Percentiles rank a stretch among this genome's conserved stretches.
Evolutionary conservation across 2,888 invertebrate genomes (phyloP).

Genomic region (Ametastegia equiseti): DNA sequence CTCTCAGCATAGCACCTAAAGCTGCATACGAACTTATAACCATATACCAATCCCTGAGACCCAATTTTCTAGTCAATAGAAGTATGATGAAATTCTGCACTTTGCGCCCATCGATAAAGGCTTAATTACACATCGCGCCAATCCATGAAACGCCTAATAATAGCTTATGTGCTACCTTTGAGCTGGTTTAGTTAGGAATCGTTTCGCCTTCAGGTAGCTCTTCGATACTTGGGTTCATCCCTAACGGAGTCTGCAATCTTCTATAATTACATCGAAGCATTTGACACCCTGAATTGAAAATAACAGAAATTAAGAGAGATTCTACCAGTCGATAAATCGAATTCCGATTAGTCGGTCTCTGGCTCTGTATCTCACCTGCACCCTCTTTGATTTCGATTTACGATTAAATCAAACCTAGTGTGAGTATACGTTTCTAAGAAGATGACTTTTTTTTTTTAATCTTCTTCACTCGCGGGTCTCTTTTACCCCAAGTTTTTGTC

Average conservation of each 20-base stretch:
- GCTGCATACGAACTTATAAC: constrained; percentile 46
- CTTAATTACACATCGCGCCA: constrained; percentile 67
- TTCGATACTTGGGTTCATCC: constrained; percentile 26
- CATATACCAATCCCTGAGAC: constrained; percentile 60
- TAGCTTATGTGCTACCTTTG: not conserved
- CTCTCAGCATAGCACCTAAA: not conserved
- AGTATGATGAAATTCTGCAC: constrained; percentile 60
- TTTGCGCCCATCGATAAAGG: constrained; percentile 65
- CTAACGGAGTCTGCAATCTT: constrained; percentile 34
- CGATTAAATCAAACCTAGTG: not conserved
- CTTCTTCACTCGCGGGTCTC: not conserved
- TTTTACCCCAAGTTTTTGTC: not conserved
- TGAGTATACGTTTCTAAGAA: not conserved
- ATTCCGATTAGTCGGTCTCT: constrained; percentile 16
- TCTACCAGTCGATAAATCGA: constrained; percentile 38
- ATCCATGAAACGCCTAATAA: constrained; percentile 48
- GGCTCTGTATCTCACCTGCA: not conserved
- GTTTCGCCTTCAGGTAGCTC: constrained; percentile 41
- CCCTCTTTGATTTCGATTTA: not conserved
- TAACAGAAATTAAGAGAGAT: constrained; percentile 44
- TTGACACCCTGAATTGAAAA: constrained; percentile 48
- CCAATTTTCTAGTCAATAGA: constrained; percentile 58
- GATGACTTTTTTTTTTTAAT: not conserved
- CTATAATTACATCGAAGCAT: constrained; percentile 42
- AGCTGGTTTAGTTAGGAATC: constrained; percentile 27